phyloP scores from a whole-genome alignment of 2,888 invertebrate genomes.

The Megastigmus dorsalis region DNA sequence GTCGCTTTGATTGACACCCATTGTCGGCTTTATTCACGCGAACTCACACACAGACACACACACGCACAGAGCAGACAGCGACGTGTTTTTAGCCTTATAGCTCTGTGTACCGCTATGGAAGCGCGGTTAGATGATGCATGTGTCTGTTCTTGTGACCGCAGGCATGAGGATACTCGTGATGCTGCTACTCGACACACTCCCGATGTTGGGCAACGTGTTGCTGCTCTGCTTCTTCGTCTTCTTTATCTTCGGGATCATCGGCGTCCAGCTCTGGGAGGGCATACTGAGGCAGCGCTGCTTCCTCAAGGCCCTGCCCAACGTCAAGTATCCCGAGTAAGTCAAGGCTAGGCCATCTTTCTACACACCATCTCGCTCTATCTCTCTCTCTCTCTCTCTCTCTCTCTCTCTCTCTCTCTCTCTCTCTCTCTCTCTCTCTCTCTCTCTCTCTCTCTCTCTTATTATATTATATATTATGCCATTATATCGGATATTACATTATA shows the following conservation, averaged over 20 bases:
- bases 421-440: not conserved
- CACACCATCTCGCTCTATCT: too few species aligned
- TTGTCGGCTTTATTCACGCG: constrained; percentile 9
- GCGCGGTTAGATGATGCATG: too few species aligned
- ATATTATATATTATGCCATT: not conserved
- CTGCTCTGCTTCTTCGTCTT: constrained; percentile 99
- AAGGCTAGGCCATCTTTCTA: too few species aligned
- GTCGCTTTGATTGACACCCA: constrained; percentile 49
- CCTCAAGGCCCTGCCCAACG: constrained; percentile 83
- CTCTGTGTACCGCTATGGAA: too few species aligned
- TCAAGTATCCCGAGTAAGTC: constrained; percentile 86
- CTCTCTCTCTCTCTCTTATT: not conserved
- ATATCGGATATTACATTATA: not conserved
- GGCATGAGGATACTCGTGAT: constrained; percentile 99
- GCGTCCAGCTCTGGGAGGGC: constrained; percentile 99
- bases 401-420: not conserved
- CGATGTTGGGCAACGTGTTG: constrained; percentile 99
- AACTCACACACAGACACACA: not conserved
- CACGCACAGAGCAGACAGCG: too few species aligned
- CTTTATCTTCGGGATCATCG: constrained; percentile 99
- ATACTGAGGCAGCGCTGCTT: constrained; percentile 96
- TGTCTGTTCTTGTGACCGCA: constrained; percentile 71
- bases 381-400: not conserved
- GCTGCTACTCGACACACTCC: constrained; percentile 97
- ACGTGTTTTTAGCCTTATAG: too few species aligned